Base-by-base conservation (phyloP, 2,888 invertebrate species). In the Slavum lentiscoides region DNA sequence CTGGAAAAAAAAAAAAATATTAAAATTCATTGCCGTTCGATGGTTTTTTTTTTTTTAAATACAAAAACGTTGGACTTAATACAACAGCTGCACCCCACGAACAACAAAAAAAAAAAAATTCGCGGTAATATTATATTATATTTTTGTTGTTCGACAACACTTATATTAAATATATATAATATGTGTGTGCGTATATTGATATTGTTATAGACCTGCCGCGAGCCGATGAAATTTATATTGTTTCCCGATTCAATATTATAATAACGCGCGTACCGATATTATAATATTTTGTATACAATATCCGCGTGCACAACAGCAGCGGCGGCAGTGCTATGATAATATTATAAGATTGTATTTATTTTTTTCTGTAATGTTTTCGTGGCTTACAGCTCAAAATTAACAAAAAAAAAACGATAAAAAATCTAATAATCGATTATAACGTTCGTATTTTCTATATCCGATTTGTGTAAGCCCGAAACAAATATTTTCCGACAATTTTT, bases 371-470 rank as follows among this genome's bases (percentile, higher is more conserved):
- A 39, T 59, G 19, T 67, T 75, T 74, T 75, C 68, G 67, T 67
- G 58, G 58, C 58, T 75, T 75, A 75, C 75, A 75, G 67, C 75
- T 75, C 67, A 75, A 75, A 67, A 66, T 8, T 4, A 37, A 67
- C 11, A 64, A 37, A 15, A 37, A 53, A 70, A n/a, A n/a, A n/a
- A n/a, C n/a, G n/a, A n/a, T n/a, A n/a, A n/a, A n/a, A n/a, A n/a
- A n/a, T n/a, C n/a, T n/a, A n/a, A n/a, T 19, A 30, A 30, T 30
- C n/a, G 19, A 58, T 58, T 19, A 30, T 13, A 62, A 62, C 4
- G 21, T 8, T 30, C 30, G 30, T 55, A 37, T 55, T 70, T 43
- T 30, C n/a, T 66, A 2, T 30, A 30, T 30, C 30, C 30, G 4
- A 30, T 30, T 30, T 30, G 30, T 30, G 74, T 74, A 74, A 74